Evolutionary conservation across 2,888 invertebrate species (phyloP).

Genomic region (Melanostoma scalare): DNA sequence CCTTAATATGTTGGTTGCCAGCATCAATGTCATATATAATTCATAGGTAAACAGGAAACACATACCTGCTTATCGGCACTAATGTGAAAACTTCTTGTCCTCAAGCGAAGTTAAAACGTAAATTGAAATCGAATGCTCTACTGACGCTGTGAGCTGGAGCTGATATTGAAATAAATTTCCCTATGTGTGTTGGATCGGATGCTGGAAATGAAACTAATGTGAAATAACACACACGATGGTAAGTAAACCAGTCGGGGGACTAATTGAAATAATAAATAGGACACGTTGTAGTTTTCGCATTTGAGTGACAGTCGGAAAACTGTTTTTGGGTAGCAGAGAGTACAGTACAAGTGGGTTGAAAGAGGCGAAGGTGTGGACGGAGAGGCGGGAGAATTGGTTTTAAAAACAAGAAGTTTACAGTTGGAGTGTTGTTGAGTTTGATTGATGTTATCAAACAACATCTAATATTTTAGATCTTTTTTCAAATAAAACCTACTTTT

Average conservation of each 20-base stretch:
- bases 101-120: slow-evolving; percentile 58
- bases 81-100: slow-evolving; percentile 73
- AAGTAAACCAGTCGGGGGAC: slow-evolving; percentile 47
- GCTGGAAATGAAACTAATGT: slow-evolving; percentile 63
- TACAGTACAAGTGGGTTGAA: not conserved
- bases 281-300: slow-evolving; percentile 58
- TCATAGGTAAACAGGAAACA: slow-evolving; percentile 70
- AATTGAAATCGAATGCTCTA: slow-evolving; percentile 68
- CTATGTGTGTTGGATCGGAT: slow-evolving; percentile 42
- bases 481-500: no score
- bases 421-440: no score
- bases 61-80: slow-evolving; percentile 72
- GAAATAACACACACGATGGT: slow-evolving; percentile 37
- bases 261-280: slow-evolving; percentile 71
- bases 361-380: no score
- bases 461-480: no score
- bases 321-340: slow-evolving; percentile 28
- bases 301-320: slow-evolving; percentile 29
- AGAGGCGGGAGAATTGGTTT: no score
- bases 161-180: slow-evolving; percentile 57
- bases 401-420: no score
- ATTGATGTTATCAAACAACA: no score
- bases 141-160: slow-evolving; percentile 22
- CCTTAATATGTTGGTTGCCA: slow-evolving; percentile 58
- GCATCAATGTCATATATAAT: slow-evolving; percentile 71